These are phyloP conservation scores for Mirza zaza DNA, from an alignment of 2,113 vertebrate species.

Conservation along the genomic window DNA sequence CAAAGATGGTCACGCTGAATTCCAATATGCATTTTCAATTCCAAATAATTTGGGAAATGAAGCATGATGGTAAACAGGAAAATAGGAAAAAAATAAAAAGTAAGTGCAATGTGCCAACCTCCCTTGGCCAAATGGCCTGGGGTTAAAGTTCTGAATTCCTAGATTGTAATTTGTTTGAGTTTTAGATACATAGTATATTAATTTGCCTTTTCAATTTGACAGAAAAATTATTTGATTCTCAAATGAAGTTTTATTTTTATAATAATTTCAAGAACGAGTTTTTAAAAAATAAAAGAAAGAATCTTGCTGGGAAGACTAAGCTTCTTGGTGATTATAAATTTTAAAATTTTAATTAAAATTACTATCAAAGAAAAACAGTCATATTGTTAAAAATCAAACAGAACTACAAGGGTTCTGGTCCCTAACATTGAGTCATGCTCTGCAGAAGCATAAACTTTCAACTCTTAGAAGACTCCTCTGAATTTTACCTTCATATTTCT, in stretches of 20 bases:
- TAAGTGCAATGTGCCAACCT: neutral
- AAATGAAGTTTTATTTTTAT: neutral
- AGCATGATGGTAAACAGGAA: conserved; percentile 82
- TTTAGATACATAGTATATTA: neutral
- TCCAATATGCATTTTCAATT: conserved; percentile 76
- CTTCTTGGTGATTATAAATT: neutral
- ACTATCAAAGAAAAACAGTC: neutral
- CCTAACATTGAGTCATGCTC: neutral
- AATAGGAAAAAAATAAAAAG: conserved; percentile 70
- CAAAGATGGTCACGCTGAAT: conserved; percentile 73
- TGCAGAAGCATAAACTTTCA: neutral
- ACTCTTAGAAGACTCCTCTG: neutral
- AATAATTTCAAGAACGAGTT: conserved; percentile 2
- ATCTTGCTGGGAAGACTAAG: neutral
- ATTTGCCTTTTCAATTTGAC: neutral
- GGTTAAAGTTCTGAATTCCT: conserved; percentile 46
- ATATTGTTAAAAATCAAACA: neutral
- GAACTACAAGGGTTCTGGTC: neutral
- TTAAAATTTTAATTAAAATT: neutral
- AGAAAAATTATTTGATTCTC: conserved; percentile 1
- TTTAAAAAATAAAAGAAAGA: neutral
- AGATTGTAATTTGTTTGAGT: neutral
- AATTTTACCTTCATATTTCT: neutral
- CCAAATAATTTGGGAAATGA: conserved; percentile 83
- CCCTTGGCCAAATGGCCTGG: neutral